Conservation (phyloP, 2,797 vertebrate species). For the Trematocara caparti region DNA sequence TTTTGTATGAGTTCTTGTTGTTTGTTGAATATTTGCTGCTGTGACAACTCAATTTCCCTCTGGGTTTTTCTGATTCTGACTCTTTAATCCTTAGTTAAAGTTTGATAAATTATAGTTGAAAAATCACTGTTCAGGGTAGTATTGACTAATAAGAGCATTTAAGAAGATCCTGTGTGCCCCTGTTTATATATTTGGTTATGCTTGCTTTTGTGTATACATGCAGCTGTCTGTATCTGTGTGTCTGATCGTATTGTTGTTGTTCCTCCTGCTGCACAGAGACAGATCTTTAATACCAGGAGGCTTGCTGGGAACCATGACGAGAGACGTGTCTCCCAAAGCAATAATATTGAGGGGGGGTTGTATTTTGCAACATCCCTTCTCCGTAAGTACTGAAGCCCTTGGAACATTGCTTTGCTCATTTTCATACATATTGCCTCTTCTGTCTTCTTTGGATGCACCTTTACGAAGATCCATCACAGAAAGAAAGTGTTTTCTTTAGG, state of each 20-base stretch:
- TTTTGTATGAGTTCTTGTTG: background rate
- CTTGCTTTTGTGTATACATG: background rate
- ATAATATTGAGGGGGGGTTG: slow-evolving; percentile 40
- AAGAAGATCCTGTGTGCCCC: background rate
- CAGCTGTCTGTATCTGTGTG: background rate
- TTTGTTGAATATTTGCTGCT: background rate
- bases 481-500: slow-evolving; percentile 63
- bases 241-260: slow-evolving; percentile 21
- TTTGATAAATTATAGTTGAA: background rate
- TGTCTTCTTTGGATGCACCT: slow-evolving; percentile 59
- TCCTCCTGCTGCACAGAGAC: slow-evolving; percentile 9
- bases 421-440: slow-evolving; percentile 73
- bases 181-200: background rate
- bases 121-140: background rate
- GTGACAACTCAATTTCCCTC: background rate
- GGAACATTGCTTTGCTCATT: slow-evolving; percentile 61
- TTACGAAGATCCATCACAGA: slow-evolving; percentile 50
- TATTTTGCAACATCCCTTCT: slow-evolving; percentile 45
- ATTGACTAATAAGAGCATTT: background rate
- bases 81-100: background rate
- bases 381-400: slow-evolving; percentile 31
- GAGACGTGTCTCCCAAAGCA: slow-evolving; percentile 43
- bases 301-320: slow-evolving; percentile 39
- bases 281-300: slow-evolving; percentile 32
- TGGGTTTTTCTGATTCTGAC: background rate